Evolutionary conservation across 2,888 invertebrate species (phyloP).

Genomic region (Stenchaetothrips biformis): DNA sequence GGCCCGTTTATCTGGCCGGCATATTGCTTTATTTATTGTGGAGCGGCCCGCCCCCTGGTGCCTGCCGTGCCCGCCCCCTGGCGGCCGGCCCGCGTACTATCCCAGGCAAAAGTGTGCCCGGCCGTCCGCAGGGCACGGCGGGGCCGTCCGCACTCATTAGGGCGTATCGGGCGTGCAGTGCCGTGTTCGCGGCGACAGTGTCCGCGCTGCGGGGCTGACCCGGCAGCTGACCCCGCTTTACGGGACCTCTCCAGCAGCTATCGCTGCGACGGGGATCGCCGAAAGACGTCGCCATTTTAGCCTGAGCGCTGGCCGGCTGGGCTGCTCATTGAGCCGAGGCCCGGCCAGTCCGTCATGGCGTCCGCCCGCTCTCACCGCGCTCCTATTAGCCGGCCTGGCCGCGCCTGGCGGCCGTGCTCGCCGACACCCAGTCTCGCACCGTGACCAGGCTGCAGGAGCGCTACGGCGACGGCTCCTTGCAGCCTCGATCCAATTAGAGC

Average conservation of each 20-base stretch:
- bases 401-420: not conserved
- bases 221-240: constrained; percentile 7
- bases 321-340: not conserved
- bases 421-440: not conserved
- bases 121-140: not conserved
- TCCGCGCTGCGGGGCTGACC: constrained; percentile 10
- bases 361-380: not conserved
- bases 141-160: constrained; percentile 6
- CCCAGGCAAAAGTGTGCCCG: too few relatives aligned
- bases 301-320: too few relatives aligned
- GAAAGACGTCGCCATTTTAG: too few relatives aligned
- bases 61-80: too few relatives aligned
- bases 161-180: not conserved
- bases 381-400: too few relatives aligned
- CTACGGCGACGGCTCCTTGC: not conserved
- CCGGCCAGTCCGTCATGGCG: not conserved
- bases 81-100: too few relatives aligned
- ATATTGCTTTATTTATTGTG: constrained; percentile 10
- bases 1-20: not conserved
- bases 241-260: too few relatives aligned
- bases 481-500: not conserved
- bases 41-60: not conserved
- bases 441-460: not conserved
- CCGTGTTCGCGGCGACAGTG: not conserved
- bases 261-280: too few relatives aligned